These are phyloP conservation scores for Macrosteles quadrilineatus DNA, from an alignment of 1,140 invertebrate genomes.

Conservation along the genomic window DNA sequence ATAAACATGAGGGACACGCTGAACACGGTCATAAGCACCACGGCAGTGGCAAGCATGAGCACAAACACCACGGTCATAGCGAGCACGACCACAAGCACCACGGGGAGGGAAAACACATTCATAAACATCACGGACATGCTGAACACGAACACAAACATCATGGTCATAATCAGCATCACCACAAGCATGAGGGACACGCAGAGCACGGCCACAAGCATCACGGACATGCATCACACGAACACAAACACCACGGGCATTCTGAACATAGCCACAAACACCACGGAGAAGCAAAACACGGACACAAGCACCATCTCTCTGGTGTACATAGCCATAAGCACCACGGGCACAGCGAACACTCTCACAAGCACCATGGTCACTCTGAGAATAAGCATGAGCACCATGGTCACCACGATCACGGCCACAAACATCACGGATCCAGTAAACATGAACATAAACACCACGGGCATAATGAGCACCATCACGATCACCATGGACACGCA, in stretches of 20 bases:
- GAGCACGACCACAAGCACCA: conserved; percentile 15
- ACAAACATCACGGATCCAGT: conserved; percentile 13
- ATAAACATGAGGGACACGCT: conserved; percentile 17
- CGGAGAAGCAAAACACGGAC: conserved; percentile 9
- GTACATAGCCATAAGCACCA: conserved; percentile 17
- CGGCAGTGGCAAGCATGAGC: neutral
- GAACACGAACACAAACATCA: conserved; percentile 22
- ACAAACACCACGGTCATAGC: conserved; percentile 12
- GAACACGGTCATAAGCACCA: conserved; percentile 22
- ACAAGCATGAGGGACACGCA: conserved; percentile 11
- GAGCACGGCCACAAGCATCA: conserved; percentile 10
- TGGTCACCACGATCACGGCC: conserved; percentile 18
- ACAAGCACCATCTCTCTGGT: neutral
- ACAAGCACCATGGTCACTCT: conserved; percentile 13
- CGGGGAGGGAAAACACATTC: neutral
- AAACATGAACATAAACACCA: conserved; percentile 14
- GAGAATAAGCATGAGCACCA: conserved; percentile 26
- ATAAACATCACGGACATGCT: conserved; percentile 13
- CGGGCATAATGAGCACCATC: neutral
- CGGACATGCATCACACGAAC: conserved; percentile 3
- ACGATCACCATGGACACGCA: neutral
- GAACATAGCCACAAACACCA: conserved; percentile 16
- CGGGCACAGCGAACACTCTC: conserved; percentile 15
- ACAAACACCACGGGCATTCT: conserved; percentile 11
- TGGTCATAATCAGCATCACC: neutral